Base-by-base conservation (phyloP, 2,888 invertebrate genomes). In the Hydraecia micacea region DNA sequence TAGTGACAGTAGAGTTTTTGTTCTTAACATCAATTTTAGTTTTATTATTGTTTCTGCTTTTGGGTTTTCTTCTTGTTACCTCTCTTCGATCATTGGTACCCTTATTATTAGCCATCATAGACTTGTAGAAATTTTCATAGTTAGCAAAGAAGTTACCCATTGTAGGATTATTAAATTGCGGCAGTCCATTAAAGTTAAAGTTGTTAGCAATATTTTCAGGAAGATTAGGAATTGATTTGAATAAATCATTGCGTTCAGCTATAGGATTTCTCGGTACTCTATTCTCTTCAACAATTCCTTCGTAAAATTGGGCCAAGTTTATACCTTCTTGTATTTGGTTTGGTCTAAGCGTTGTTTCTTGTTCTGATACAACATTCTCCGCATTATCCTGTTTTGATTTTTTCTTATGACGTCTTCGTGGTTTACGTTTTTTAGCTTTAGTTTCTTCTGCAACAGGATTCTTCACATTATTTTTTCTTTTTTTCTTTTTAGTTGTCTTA, bases 121-220 rank as follows among this genome's bases (percentile, higher is more conserved):
- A 71, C 72, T 87, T 75, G 18, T 85, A 89, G 0, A 88, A 69
- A 18, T 84, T 79, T 52, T 84, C 79, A 69, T 80, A 90, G 32
- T 84, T 81, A 11, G 79, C 63, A 32, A 89, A 86, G 55, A 87
- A 89, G 67, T 79, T 71, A 52, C 36, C 74, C 70, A 89, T 75
- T 13, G 75, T 46, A n/a, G 86, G 88, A 73, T 89, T 82, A 28
- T 75, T 79, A 42, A 89, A 79, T 68, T 86, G 80, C 5, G 86
- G 70, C 28, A 86, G 25, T 8, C 74, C 78, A 32, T 77, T 71
- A 11, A 80, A 55, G 21, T 83, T 71, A 15, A 86, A 81, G 67
- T 73, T 80, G 2, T 78, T 79, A 1, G 83, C 80, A 55, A 84
- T 73, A 62, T 87, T 83, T 79, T 86, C 86, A 28, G 89, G 85